A percentile compares a stretch with the other conserved stretches of the same genome.
These are phyloP conservation scores for Gerris lacustris DNA, from an alignment of 2,888 invertebrate species.

Conservation along the genomic window DNA sequence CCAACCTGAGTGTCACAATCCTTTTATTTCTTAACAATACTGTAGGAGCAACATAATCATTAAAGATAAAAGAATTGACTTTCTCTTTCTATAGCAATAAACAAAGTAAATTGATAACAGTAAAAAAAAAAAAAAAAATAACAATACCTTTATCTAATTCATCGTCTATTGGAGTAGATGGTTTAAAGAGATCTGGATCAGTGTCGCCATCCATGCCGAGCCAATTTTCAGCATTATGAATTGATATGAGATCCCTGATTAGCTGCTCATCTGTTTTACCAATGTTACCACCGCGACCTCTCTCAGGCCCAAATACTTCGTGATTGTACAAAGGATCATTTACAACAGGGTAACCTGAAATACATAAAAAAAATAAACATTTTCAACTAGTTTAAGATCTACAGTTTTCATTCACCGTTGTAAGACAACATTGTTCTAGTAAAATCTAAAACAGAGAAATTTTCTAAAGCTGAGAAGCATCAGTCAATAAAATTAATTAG, in stretches of 20 bases:
- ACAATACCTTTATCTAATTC: slow-evolving; percentile 34
- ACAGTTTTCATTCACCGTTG: no score
- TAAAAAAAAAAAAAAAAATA: background rate
- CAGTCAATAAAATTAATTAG: no score
- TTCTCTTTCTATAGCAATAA: no score
- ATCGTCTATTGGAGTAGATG: slow-evolving; percentile 56
- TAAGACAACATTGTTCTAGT: no score
- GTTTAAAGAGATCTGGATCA: slow-evolving; percentile 68
- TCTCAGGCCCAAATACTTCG: slow-evolving; percentile 83
- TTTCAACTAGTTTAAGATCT: no score
- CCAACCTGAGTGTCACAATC: no score
- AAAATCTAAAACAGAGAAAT: no score
- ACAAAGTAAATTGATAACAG: no score
- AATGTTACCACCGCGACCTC: slow-evolving; percentile 77
- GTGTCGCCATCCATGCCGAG: slow-evolving; percentile 80
- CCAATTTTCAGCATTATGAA: slow-evolving; percentile 91
- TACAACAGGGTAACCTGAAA: slow-evolving; percentile 82
- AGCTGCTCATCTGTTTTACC: slow-evolving; percentile 82
- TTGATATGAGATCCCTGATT: slow-evolving; percentile 74
- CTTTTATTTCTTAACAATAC: no score
- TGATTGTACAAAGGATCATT: slow-evolving; percentile 97
- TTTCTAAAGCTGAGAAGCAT: no score
- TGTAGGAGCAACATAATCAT: no score
- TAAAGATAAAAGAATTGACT: no score
- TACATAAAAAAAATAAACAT: background rate